phyloP scores from a whole-genome alignment of 2,113 vertebrate genomes.

The Oryzias celebensis region DNA sequence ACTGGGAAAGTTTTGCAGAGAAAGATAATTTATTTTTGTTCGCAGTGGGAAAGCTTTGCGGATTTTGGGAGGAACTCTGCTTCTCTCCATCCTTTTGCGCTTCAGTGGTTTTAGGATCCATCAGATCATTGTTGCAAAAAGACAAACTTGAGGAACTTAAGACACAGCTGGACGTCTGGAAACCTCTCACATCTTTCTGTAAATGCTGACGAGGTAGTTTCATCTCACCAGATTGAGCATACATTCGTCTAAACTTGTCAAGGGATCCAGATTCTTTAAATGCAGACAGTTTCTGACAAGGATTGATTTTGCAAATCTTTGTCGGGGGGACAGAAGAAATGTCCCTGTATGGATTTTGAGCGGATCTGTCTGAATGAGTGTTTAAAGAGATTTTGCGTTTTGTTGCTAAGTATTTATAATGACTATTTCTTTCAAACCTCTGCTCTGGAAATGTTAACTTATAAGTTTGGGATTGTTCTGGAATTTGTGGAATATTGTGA shows the following conservation, averaged over 20 bases:
- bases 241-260: constrained; percentile 87
- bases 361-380: neutral
- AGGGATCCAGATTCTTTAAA: constrained; percentile 80
- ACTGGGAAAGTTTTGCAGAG: constrained; percentile 83
- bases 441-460: constrained; percentile 12
- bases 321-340: constrained; percentile 6
- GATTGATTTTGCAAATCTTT: constrained; percentile 50
- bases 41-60: constrained; percentile 38
- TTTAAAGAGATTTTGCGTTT: constrained; percentile 62
- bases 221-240: constrained; percentile 63
- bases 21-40: constrained; percentile 71
- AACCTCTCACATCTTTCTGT: neutral
- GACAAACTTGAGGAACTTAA: neutral
- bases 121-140: constrained; percentile 4
- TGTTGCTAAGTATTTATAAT: constrained; percentile 7
- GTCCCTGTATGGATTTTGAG: constrained; percentile 6
- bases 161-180: neutral
- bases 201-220: constrained; percentile 9
- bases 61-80: constrained; percentile 16
- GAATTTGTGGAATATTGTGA: constrained; percentile 43
- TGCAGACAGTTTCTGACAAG: constrained; percentile 69
- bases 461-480: neutral
- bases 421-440: constrained; percentile 2
- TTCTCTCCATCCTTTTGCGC: neutral
- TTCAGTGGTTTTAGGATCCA: constrained; percentile 4